These are phyloP conservation scores for Tetropium fuscum DNA, from an alignment of 2,888 invertebrate species.

Conservation along the genomic window DNA sequence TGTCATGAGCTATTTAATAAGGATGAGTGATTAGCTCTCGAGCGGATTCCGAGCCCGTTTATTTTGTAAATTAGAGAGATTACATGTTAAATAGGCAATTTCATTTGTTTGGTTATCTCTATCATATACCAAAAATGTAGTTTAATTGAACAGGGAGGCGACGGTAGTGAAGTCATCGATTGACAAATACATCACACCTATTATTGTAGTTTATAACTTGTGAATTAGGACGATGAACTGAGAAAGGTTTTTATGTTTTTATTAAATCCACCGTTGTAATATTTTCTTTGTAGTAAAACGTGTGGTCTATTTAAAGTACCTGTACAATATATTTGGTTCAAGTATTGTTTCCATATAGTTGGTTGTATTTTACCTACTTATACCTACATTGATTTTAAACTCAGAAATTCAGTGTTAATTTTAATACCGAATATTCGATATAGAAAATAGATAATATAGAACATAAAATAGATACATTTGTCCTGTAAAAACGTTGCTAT, in stretches of 20 bases:
- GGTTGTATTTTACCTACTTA: no score
- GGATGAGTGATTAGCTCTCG: constrained; percentile 14
- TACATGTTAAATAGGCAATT: constrained; percentile 18
- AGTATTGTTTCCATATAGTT: no score
- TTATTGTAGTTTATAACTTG: constrained; percentile 8
- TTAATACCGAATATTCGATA: no score
- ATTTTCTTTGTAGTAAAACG: no score
- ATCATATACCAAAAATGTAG: constrained; percentile 1
- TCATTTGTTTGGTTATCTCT: constrained; percentile 20
- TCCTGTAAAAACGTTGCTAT: no score
- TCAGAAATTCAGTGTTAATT: no score
- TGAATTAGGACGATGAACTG: not conserved
- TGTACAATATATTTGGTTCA: no score
- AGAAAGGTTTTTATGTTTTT: not conserved
- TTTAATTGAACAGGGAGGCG: not conserved
- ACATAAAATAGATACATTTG: no score
- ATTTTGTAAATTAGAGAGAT: constrained; percentile 24
- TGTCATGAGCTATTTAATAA: constrained; percentile 14
- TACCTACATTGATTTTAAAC: no score
- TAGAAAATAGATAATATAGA: no score
- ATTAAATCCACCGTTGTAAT: no score
- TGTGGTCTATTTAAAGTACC: no score
- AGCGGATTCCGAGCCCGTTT: constrained; percentile 9
- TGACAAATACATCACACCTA: constrained; percentile 9
- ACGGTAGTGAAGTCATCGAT: constrained; percentile 4